These are phyloP conservation scores for Progne subis DNA, from an alignment of 2,113 vertebrate species.

Conservation along the genomic window DNA sequence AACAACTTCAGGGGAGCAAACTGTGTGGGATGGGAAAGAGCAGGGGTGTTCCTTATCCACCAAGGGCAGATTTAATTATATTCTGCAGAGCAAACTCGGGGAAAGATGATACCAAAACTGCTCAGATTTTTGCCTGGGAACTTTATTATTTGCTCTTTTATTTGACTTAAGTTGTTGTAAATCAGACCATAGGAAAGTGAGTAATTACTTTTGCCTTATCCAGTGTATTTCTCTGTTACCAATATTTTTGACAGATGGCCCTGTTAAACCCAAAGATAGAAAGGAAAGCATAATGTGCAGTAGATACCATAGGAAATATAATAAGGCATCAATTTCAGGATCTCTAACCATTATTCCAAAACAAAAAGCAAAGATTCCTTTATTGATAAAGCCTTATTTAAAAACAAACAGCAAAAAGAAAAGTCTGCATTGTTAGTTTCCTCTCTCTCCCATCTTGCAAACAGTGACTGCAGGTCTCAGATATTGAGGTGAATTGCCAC, in stretches of 20 bases:
- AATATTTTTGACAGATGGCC: slow-evolving; percentile 46
- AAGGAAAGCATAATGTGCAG: neutral
- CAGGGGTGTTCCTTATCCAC: neutral
- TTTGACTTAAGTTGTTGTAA: slow-evolving; percentile 5
- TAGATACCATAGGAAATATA: neutral
- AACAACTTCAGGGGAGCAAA: neutral
- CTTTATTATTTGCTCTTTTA: slow-evolving; percentile 9
- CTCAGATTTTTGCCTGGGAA: neutral
- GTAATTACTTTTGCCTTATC: slow-evolving; percentile 38
- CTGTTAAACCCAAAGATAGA: neutral
- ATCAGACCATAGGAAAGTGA: neutral
- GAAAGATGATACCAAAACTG: neutral
- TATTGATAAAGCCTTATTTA: neutral
- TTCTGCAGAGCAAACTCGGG: neutral
- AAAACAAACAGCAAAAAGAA: neutral
- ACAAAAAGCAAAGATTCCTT: neutral
- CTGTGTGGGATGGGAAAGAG: neutral
- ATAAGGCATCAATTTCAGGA: neutral
- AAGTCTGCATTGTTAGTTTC: neutral
- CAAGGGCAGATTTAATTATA: neutral
- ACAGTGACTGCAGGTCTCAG: neutral
- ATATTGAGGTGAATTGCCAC: neutral
- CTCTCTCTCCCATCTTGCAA: neutral
- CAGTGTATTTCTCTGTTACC: neutral
- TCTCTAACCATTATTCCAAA: neutral